These are phyloP conservation scores for Gadus macrocephalus DNA, from an alignment of 2,113 vertebrate species.

Conservation along the genomic window DNA sequence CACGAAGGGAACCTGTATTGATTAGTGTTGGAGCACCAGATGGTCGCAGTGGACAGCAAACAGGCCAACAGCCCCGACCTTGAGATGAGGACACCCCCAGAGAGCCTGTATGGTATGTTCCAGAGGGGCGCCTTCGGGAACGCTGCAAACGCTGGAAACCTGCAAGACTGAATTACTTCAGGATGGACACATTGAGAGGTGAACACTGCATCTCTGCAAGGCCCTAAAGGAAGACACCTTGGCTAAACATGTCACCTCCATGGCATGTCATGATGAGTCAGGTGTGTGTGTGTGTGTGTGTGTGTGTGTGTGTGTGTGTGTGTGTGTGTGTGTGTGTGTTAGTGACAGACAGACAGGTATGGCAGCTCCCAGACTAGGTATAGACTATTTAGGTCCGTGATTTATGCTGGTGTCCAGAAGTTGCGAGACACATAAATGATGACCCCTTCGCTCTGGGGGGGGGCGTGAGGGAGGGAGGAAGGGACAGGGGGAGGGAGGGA, in stretches of 20 bases:
- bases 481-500: neutral
- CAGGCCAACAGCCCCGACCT: conserved; percentile 6
- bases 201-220: neutral
- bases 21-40: conserved; percentile 40
- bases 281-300: neutral
- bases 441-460: conserved; percentile 11
- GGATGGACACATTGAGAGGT: too few species aligned
- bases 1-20: conserved; percentile 34
- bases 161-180: too few species aligned
- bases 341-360: neutral
- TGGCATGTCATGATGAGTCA: neutral
- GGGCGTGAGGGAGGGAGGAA: too few species aligned
- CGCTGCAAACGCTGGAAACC: too few species aligned
- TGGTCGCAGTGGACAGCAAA: conserved; percentile 15
- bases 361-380: neutral
- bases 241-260: neutral
- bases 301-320: neutral
- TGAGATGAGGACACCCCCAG: neutral
- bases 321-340: neutral
- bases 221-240: neutral
- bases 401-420: conserved; percentile 39
- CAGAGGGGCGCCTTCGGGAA: neutral
- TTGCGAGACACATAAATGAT: conserved; percentile 41
- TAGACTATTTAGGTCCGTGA: conserved; percentile 18
- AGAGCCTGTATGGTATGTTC: too few species aligned